These are phyloP conservation scores for Encarsia formosa DNA, from an alignment of 2,888 invertebrate genomes.

Conservation along the genomic window DNA sequence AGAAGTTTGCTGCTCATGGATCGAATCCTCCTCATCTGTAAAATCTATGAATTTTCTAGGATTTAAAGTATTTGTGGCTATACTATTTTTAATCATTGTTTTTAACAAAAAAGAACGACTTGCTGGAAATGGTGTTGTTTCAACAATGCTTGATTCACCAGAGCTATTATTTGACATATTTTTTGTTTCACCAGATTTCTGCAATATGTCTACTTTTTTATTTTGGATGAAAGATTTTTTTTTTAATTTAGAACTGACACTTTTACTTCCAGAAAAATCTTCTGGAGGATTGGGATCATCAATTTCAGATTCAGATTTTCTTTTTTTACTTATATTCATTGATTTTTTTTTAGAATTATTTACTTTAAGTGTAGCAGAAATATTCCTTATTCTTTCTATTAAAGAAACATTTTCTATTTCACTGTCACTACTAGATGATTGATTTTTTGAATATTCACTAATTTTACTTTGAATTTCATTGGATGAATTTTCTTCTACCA, in stretches of 20 bases:
- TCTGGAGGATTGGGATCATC: background rate
- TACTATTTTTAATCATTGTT: conserved; percentile 30
- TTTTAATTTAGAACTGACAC: background rate
- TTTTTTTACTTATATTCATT: background rate
- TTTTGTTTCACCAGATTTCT: too few species aligned
- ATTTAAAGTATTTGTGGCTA: conserved; percentile 14
- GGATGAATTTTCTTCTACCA: conserved; percentile 8
- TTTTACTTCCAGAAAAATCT: background rate
- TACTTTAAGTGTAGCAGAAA: conserved; percentile 13
- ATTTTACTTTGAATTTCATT: conserved; percentile 1
- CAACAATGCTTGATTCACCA: conserved; percentile 29
- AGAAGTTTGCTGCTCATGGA: conserved; percentile 3
- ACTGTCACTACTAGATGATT: conserved; percentile 10
- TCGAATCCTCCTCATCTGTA: conserved; percentile 12
- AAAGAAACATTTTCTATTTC: conserved; percentile 31
- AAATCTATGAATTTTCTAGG: conserved; percentile 9
- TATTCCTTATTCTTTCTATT: conserved; percentile 31
- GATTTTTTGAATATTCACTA: conserved; percentile 4
- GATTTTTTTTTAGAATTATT: background rate
- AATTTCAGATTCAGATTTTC: background rate
- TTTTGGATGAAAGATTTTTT: too few species aligned
- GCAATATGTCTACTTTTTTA: too few species aligned
- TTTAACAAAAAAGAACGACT: conserved; percentile 34
- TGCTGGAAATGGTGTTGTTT: conserved; percentile 38
- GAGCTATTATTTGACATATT: background rate